Evolutionary conservation across 2,797 vertebrate species (phyloP), one percentile per base, ranked within the genome.

Genomic region (Fringilla coelebs): DNA sequence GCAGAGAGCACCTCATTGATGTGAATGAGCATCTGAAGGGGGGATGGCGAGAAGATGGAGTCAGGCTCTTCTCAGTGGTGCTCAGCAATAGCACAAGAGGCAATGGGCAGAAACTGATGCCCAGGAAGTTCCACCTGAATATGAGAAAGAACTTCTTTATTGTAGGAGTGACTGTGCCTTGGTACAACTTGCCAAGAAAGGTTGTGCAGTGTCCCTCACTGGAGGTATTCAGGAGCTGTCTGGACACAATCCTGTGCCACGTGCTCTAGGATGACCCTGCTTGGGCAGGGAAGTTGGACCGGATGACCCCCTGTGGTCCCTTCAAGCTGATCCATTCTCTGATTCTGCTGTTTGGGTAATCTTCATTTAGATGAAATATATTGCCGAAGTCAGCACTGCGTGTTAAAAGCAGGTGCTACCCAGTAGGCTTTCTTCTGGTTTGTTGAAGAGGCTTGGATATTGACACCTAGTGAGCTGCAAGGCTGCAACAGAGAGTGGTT

Each of bases 351-450:
- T 58, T 62, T 49, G 8, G 7, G 17, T 13, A n/a, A 1, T 28
- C 6, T 34, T 38, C 17, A 1, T 40, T 57, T 34, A 29, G 17
- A 9, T 34, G 5, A 60, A 52, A 17, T 29, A 2, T 1, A 1
- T 40, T 6, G 3, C 36, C 52, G 40, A 13, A 45, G 18, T 18
- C 60, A 58, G 55, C 10, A 1, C 14, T 5, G 22, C 4, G 0
- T 6, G 3, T 16, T 31, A 29, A 41, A 52, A 55, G 45, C 34
- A 28, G 36, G 3, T 41, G 48, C 36, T 71, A 0, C 18, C 21
- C 1, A 1, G 0, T 4, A 8, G 32, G 10, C 28, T 81, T 19
- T 22, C 11, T 4, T 21, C 26, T 34, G 21, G 3, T 43, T 20
- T 60, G 29, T 40, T 57, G 45, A 31, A 29, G 11, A 19, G 5